Evolutionary conservation across 2,797 vertebrate genomes (phyloP).

Genomic region (Phataginus tricuspis): DNA sequence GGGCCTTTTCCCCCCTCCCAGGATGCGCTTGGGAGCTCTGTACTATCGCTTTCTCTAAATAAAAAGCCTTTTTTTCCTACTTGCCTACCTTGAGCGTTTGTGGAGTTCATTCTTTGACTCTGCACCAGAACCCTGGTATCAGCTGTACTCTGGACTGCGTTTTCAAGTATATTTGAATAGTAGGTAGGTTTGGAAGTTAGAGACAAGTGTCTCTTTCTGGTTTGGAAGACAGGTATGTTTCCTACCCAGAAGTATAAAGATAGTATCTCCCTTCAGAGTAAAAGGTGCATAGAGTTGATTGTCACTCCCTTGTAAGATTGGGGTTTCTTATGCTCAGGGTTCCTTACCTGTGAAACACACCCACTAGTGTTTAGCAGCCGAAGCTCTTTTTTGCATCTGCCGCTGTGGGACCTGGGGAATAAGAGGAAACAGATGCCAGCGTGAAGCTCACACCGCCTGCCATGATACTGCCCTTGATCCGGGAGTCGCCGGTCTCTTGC

Average conservation of each 20-base stretch:
- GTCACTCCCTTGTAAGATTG: not conserved
- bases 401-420: not conserved
- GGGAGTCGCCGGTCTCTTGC: not conserved
- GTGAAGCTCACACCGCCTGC: not conserved
- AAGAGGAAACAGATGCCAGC: not conserved
- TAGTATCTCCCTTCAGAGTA: not conserved
- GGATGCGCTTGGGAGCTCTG: too few relatives aligned
- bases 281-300: not conserved
- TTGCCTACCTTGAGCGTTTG: too few relatives aligned
- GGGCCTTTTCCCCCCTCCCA: too few relatives aligned
- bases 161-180: not conserved
- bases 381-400: not conserved
- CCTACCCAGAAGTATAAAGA: not conserved
- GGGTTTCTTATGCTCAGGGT: not conserved
- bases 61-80: too few relatives aligned
- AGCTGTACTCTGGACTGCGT: not conserved
- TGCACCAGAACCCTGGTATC: too few relatives aligned
- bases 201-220: not conserved
- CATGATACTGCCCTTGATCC: not conserved
- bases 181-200: not conserved
- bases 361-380: fast-evolving
- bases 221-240: not conserved
- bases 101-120: too few relatives aligned
- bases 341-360: not conserved
- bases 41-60: too few relatives aligned